A percentile compares a stretch with the other conserved stretches of the same genome.
Evolutionary conservation across 2,113 vertebrate species (phyloP).

Genomic region (Tachycineta bicolor): DNA sequence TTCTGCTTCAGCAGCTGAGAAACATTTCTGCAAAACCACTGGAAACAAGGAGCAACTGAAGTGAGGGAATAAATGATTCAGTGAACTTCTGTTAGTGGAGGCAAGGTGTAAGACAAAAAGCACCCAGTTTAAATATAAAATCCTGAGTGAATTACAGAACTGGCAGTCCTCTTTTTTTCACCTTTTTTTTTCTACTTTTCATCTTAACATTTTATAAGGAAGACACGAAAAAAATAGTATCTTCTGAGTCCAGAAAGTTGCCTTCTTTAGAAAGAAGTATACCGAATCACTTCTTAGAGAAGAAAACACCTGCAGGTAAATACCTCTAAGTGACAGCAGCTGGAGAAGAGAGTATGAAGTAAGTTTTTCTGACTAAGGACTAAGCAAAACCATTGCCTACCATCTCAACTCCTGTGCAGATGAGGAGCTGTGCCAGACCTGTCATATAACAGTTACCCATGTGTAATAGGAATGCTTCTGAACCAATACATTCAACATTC

Average conservation of each 20-base stretch:
- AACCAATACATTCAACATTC: background rate
- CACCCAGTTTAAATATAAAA: constrained; percentile 20
- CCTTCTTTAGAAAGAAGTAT: background rate
- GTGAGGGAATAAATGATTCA: constrained; percentile 22
- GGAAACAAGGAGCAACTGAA: constrained; percentile 13
- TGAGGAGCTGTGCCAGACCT: background rate
- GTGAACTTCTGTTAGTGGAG: constrained; percentile 6
- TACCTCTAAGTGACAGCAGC: background rate
- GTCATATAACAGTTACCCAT: background rate
- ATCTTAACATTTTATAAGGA: background rate
- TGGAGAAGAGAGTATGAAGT: background rate
- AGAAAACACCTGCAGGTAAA: background rate
- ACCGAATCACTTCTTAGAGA: background rate
- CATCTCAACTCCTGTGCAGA: background rate
- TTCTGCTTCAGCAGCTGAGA: constrained; percentile 24
- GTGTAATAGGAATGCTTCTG: background rate
- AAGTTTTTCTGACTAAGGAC: background rate
- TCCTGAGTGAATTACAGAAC: background rate
- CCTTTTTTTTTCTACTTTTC: background rate
- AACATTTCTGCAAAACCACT: constrained; percentile 39
- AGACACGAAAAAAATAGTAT: background rate
- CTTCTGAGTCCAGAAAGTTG: background rate
- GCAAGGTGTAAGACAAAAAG: constrained; percentile 41
- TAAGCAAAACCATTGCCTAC: background rate
- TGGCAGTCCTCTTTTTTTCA: background rate